Conservation (phyloP, 2,113 vertebrate species). For the Panurus biarmicus region DNA sequence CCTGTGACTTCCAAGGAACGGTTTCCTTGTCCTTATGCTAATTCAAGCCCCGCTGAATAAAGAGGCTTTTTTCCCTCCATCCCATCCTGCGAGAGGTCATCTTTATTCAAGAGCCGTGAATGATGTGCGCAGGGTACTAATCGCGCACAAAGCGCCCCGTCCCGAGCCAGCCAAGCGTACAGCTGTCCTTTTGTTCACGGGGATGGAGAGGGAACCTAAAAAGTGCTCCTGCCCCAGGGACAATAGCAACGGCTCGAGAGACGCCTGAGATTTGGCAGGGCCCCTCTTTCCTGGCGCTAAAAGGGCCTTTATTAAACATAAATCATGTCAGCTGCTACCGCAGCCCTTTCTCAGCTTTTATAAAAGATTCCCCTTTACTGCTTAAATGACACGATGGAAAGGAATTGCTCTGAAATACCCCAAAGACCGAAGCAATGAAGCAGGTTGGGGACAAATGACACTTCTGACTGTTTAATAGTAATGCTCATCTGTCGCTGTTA, state of each 20-base stretch:
- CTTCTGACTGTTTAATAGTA: constrained; percentile 2
- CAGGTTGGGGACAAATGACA: background rate
- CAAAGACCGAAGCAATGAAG: background rate
- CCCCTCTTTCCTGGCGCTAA: constrained; percentile 36
- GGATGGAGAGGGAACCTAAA: constrained; percentile 45
- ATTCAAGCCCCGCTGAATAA: constrained; percentile 40
- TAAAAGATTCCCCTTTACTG: constrained; percentile 31
- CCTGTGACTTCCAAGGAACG: constrained; percentile 36
- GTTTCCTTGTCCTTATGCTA: constrained; percentile 20
- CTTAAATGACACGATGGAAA: constrained; percentile 27
- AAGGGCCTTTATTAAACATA: constrained; percentile 55
- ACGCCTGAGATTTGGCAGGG: constrained; percentile 55
- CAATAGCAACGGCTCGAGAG: constrained; percentile 24
- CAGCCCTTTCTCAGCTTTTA: constrained; percentile 40
- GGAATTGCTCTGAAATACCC: background rate
- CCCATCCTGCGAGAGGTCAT: constrained; percentile 46
- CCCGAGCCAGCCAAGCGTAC: constrained; percentile 59
- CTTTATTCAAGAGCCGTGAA: constrained; percentile 65
- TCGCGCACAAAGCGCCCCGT: constrained; percentile 42
- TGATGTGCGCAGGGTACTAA: constrained; percentile 51
- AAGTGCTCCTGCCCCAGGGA: constrained; percentile 37
- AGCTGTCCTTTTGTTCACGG: constrained; percentile 62
- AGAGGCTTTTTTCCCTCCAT: constrained; percentile 14
- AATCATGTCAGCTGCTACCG: constrained; percentile 39
- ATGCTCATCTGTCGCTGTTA: background rate